These are phyloP conservation scores for cat (Felis catus) DNA, from an alignment of 2,113 vertebrate species.

Conservation along the genomic window DNA sequence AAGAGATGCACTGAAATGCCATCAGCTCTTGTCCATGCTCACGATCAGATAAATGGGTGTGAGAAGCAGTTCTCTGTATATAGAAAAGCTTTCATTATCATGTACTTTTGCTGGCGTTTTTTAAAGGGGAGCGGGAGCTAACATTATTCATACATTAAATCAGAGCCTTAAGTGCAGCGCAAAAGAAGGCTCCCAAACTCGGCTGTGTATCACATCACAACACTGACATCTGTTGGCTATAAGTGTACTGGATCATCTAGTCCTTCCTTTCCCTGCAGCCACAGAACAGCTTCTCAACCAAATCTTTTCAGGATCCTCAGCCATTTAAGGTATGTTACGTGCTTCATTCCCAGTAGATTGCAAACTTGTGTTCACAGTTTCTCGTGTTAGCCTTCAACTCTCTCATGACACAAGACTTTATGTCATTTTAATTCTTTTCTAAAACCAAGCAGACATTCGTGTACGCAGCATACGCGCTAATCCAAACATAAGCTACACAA, in stretches of 20 bases:
- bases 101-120: neutral
- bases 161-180: neutral
- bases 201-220: slow-evolving; percentile 67
- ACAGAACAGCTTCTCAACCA: neutral
- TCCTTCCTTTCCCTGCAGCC: neutral
- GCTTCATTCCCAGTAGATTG: neutral
- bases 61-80: slow-evolving; percentile 25
- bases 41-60: slow-evolving; percentile 25
- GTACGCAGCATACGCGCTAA: neutral
- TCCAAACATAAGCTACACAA: neutral
- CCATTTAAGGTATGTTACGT: neutral
- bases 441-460: neutral
- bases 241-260: neutral
- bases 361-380: neutral
- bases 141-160: slow-evolving; percentile 41
- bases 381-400: neutral
- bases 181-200: neutral
- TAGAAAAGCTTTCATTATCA: slow-evolving; percentile 48
- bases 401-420: slow-evolving; percentile 1
- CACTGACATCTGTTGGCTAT: slow-evolving; percentile 86
- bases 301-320: neutral
- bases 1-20: slow-evolving; percentile 30
- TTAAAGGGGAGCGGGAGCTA: neutral
- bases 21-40: slow-evolving; percentile 48
- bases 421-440: neutral